Evolutionary conservation across 1,140 invertebrate genomes (phyloP).

Genomic region (Pantala flavescens): DNA sequence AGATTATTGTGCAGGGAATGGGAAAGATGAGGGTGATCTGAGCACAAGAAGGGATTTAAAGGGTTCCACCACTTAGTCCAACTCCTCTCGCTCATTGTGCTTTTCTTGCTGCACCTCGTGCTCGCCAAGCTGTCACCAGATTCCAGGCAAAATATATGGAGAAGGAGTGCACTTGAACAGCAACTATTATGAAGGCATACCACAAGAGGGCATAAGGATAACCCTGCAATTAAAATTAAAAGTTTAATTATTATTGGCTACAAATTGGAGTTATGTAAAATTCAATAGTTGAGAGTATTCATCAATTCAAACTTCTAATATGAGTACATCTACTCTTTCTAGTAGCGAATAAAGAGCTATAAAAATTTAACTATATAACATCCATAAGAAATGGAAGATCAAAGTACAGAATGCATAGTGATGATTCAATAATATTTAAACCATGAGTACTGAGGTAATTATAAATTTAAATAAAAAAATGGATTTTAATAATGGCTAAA

Average conservation of each 20-base stretch:
- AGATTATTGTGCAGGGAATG: not conserved
- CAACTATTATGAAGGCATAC: conserved; percentile 83
- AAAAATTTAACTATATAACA: no score
- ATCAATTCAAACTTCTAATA: no score
- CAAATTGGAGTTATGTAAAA: no score
- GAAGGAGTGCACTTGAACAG: conserved; percentile 83
- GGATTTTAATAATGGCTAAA: no score
- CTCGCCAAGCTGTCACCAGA: conserved; percentile 76
- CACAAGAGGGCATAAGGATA: conserved; percentile 86
- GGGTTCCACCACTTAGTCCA: not conserved
- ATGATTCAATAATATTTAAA: no score
- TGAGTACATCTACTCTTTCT: no score
- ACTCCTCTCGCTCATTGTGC: conserved; percentile 29
- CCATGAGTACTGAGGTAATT: no score
- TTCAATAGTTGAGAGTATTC: not conserved
- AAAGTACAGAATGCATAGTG: no score
- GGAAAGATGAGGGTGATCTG: not conserved
- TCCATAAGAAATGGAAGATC: no score
- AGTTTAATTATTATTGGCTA: conserved; percentile 26
- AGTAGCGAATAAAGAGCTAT: no score
- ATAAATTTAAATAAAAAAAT: no score
- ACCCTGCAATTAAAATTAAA: conserved; percentile 46
- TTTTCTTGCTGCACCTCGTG: conserved; percentile 49
- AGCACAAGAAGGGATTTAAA: not conserved
- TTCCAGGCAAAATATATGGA: conserved; percentile 82